A percentile compares a stretch with the other conserved stretches of the same genome.
These are phyloP conservation scores for Hyperoodon ampullatus DNA, from an alignment of 2,113 vertebrate genomes.

Conservation along the genomic window DNA sequence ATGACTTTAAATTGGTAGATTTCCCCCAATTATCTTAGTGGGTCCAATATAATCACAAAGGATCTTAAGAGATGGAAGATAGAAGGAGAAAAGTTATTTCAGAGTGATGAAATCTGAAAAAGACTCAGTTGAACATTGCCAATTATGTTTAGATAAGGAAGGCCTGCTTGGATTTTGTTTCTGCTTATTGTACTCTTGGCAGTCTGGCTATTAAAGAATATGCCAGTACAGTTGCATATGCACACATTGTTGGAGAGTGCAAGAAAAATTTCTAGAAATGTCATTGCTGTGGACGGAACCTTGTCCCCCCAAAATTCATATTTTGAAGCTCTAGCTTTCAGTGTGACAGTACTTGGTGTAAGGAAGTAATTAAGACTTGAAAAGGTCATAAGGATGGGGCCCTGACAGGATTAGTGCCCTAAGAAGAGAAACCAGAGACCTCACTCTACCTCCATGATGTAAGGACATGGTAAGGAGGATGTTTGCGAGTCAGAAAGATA, in stretches of 20 bases:
- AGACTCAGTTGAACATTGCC: neutral
- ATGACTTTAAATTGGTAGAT: neutral
- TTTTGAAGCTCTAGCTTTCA: neutral
- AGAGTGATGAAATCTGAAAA: neutral
- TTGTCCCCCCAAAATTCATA: neutral
- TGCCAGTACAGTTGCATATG: too few species aligned
- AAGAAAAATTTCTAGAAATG: neutral
- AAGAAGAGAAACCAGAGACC: neutral
- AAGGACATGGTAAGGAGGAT: neutral
- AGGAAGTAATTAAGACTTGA: neutral
- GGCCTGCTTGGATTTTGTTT: neutral
- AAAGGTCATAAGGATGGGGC: neutral
- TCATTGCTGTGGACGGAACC: neutral
- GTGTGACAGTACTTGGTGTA: neutral
- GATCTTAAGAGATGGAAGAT: neutral
- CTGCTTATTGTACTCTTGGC: neutral
- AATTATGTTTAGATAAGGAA: neutral
- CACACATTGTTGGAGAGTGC: fast-evolving
- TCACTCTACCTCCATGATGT: neutral
- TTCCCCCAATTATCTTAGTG: neutral
- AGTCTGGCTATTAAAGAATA: neutral
- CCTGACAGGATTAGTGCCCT: neutral
- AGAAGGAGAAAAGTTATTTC: neutral
- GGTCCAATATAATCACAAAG: neutral
- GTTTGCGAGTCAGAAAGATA: neutral